phyloP scores from a whole-genome alignment of 1,140 invertebrate species.

The Hydropsyche tenuis region DNA sequence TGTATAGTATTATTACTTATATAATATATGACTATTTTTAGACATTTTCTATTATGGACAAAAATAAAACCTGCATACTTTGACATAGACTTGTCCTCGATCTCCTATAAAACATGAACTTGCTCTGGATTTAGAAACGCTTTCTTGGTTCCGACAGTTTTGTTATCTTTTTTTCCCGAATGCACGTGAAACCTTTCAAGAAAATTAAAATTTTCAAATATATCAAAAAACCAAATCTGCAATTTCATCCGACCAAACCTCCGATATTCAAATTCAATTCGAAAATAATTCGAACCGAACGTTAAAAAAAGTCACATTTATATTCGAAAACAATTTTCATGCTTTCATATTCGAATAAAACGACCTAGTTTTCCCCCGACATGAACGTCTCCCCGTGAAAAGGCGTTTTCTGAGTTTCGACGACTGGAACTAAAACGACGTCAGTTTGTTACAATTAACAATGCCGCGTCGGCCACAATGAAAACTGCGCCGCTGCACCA shows the following conservation, averaged over 20 bases:
- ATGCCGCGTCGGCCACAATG: conserved; percentile 20
- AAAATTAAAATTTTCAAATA: no score
- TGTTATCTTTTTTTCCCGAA: background rate
- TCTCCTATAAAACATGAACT: conserved; percentile 13
- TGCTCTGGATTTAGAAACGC: conserved; percentile 5
- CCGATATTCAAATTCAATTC: background rate
- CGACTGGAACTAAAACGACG: conserved; percentile 17
- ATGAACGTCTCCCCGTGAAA: background rate
- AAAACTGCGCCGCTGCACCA: background rate
- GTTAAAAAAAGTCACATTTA: background rate
- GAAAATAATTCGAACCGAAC: background rate
- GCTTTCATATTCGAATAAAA: background rate
- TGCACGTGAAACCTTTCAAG: no score
- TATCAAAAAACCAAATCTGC: no score
- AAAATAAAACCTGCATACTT: background rate
- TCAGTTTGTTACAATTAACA: conserved; percentile 39
- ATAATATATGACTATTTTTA: background rate
- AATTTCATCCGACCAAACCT: no score
- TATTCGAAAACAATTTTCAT: background rate
- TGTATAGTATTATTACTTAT: background rate
- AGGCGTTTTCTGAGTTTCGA: conserved; percentile 13
- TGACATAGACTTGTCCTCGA: background rate
- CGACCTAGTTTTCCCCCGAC: conserved; percentile 30
- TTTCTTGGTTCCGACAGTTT: conserved; percentile 3
- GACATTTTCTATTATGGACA: background rate